phyloP scores from a whole-genome alignment of 2,888 invertebrate species.

The Acleris cristana region DNA sequence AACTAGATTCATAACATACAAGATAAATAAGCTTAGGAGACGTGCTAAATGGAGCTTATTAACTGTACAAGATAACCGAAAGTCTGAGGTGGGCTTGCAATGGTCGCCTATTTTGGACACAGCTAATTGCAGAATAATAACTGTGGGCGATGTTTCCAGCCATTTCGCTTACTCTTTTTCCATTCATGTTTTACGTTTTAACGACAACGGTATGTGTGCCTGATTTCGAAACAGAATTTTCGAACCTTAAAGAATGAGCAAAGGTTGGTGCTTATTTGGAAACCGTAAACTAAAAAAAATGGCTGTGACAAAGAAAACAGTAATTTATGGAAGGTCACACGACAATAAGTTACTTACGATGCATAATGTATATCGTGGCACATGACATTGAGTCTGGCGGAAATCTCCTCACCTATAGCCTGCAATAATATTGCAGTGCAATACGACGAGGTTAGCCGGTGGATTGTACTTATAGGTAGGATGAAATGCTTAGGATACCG shows the following conservation, averaged over 20 bases:
- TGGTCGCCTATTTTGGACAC: slow-evolving; percentile 8
- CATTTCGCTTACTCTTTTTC: slow-evolving; percentile 2
- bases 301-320: slow-evolving; percentile 28
- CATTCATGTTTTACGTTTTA: background rate
- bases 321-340: slow-evolving; percentile 29
- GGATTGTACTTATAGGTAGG: background rate
- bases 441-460: slow-evolving; percentile 21
- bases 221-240: background rate
- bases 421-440: slow-evolving; percentile 16
- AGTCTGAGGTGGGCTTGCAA: no score
- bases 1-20: no score
- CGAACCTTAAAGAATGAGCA: slow-evolving; percentile 7
- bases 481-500: slow-evolving; percentile 11
- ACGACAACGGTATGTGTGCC: background rate
- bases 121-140: slow-evolving; percentile 20
- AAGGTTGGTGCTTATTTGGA: slow-evolving; percentile 9
- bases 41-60: no score
- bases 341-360: slow-evolving; percentile 29
- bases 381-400: slow-evolving; percentile 31
- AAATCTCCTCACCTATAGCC: slow-evolving; percentile 20
- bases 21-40: no score
- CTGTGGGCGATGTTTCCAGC: background rate
- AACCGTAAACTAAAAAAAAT: slow-evolving; percentile 20
- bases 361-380: slow-evolving; percentile 24
- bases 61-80: no score